Percentiles rank a stretch among this genome's conserved stretches.
Conservation (phyloP, 1,140 invertebrate species). For the Argopecten irradians region DNA sequence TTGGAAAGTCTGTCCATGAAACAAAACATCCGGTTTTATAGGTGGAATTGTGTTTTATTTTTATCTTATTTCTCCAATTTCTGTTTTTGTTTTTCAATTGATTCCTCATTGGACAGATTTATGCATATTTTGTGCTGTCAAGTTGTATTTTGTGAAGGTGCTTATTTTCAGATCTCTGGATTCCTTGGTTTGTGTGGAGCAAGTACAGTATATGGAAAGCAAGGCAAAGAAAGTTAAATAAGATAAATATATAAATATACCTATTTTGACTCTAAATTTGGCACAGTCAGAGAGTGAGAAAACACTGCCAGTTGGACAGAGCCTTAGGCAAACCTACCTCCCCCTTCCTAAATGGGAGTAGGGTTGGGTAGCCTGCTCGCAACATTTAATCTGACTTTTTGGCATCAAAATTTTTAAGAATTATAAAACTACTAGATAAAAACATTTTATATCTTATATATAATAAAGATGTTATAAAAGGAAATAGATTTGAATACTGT, state of each 20-base stretch:
- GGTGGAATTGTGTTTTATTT: background rate
- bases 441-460: background rate
- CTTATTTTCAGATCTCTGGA: background rate
- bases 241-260: conserved; percentile 29
- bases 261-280: conserved; percentile 17
- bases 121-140: background rate
- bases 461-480: too few relatives aligned
- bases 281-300: conserved; percentile 46
- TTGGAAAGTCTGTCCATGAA: background rate
- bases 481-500: too few relatives aligned
- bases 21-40: background rate
- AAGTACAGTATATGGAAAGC: conserved; percentile 26
- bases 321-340: conserved; percentile 57
- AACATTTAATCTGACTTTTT: conserved; percentile 51
- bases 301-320: conserved; percentile 56
- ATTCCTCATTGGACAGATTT: too few relatives aligned
- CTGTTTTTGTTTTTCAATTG: too few relatives aligned
- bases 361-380: conserved; percentile 60
- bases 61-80: background rate
- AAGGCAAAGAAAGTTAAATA: conserved; percentile 36
- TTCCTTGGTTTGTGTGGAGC: background rate
- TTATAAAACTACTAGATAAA: background rate
- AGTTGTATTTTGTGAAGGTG: background rate
- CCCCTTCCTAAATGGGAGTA: conserved; percentile 53
- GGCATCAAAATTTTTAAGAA: conserved; percentile 20